Evolutionary conservation across 2,113 vertebrate species (phyloP).

Genomic region (Lagopus muta): DNA sequence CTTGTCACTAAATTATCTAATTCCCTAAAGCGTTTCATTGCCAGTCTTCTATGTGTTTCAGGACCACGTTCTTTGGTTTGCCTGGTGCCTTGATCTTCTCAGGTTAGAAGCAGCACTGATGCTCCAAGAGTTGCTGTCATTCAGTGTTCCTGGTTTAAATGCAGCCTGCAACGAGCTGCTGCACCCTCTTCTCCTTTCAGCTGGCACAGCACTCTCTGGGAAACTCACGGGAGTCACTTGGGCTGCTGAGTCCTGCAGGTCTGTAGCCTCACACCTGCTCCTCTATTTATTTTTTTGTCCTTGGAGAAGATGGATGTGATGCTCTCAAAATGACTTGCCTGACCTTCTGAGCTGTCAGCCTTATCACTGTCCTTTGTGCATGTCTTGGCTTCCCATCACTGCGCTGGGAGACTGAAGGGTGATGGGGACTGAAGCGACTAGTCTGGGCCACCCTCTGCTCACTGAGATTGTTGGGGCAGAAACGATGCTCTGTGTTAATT

Average conservation of each 20-base stretch:
- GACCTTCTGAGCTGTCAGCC: not conserved
- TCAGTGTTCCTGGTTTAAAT: not conserved
- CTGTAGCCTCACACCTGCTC: not conserved
- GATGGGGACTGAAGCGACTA: not conserved
- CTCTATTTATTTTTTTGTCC: not conserved
- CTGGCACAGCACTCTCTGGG: not conserved
- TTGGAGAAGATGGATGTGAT: not conserved
- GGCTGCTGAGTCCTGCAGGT: accelerated
- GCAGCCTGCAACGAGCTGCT: not conserved
- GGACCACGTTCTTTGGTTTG: not conserved
- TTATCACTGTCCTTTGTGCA: not conserved
- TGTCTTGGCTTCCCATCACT: not conserved
- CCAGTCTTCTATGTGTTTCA: not conserved
- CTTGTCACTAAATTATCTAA: constrained; percentile 35
- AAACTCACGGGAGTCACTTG: not conserved
- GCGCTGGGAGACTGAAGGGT: not conserved
- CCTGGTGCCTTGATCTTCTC: not conserved
- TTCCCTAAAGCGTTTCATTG: not conserved
- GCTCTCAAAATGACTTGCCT: not conserved
- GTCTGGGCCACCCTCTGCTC: not conserved
- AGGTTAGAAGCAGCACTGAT: not conserved
- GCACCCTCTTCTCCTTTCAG: not conserved
- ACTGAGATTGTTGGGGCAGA: not conserved
- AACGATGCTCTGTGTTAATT: constrained; percentile 1
- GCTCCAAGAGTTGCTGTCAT: not conserved